phyloP scores from a whole-genome alignment of 2,113 vertebrate species.

The Taxidea taxus region DNA sequence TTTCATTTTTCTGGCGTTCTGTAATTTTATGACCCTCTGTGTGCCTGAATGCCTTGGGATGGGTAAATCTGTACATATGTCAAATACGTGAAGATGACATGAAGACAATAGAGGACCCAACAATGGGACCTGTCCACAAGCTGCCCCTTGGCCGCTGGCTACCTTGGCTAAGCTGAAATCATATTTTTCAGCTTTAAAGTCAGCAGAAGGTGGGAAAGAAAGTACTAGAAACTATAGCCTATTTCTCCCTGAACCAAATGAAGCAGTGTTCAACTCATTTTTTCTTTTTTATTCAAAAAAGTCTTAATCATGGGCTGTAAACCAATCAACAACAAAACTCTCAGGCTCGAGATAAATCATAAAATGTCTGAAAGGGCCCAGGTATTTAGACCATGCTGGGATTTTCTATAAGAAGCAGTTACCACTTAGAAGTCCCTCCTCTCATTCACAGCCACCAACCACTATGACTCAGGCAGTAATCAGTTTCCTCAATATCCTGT shows the following conservation, averaged over 20 bases:
- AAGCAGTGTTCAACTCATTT: background rate
- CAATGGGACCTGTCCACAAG: background rate
- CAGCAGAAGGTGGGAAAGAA: background rate
- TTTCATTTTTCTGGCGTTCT: conserved; percentile 6
- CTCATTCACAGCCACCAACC: background rate
- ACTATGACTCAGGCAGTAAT: background rate
- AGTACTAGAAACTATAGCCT: background rate
- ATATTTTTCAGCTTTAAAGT: conserved; percentile 7
- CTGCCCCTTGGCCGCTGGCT: background rate
- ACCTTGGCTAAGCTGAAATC: background rate
- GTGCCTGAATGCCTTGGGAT: background rate
- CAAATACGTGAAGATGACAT: background rate
- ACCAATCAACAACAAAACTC: background rate
- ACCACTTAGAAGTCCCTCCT: background rate
- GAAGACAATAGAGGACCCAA: background rate
- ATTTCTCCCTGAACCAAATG: background rate
- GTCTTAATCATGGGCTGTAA: conserved; percentile 40
- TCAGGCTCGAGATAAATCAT: conserved; percentile 7
- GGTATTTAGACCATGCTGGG: background rate
- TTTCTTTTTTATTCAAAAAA: conserved; percentile 7
- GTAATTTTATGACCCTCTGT: background rate
- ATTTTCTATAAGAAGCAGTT: background rate
- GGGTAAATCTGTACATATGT: background rate
- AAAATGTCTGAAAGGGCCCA: background rate
- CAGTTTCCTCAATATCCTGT: background rate